Evolutionary conservation across 2,888 invertebrate species (phyloP).

Genomic region (Syritta pipiens): DNA sequence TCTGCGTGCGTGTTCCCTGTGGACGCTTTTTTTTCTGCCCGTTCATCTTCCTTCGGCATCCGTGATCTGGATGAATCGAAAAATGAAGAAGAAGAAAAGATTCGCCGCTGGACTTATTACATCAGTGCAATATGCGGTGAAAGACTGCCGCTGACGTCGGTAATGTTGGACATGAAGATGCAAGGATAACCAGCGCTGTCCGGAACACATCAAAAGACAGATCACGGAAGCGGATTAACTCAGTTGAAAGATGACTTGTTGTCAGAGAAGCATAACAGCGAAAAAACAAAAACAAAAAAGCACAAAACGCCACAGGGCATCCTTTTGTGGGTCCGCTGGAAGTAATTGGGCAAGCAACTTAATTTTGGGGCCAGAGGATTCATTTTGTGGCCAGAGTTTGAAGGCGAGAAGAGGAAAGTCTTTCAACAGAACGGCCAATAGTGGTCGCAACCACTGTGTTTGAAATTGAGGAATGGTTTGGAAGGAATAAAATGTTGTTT

Average conservation of each 20-base stretch:
- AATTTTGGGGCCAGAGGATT: too few relatives aligned
- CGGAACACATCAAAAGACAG: slow-evolving; percentile 22
- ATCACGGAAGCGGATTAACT: slow-evolving; percentile 22
- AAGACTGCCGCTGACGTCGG: too few relatives aligned
- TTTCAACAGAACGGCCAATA: too few relatives aligned
- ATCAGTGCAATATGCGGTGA: slow-evolving; percentile 13
- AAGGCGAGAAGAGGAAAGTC: too few relatives aligned
- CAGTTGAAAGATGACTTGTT: slow-evolving; percentile 20
- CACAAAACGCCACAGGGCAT: slow-evolving; percentile 1
- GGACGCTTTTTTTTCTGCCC: not conserved
- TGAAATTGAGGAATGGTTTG: too few relatives aligned
- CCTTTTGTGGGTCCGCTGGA: not conserved
- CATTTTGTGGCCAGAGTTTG: too few relatives aligned
- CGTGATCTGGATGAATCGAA: not conserved
- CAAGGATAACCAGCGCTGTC: not conserved
- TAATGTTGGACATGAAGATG: slow-evolving; percentile 1
- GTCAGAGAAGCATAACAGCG: slow-evolving; percentile 11
- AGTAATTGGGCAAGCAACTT: slow-evolving; percentile 11
- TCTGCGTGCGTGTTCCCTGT: slow-evolving; percentile 3
- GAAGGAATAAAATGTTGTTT: too few relatives aligned
- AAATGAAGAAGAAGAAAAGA: not conserved
- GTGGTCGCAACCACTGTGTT: too few relatives aligned
- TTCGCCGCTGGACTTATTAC: slow-evolving; percentile 3
- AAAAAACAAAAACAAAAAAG: not conserved
- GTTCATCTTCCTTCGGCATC: not conserved